These are phyloP conservation scores for Scleropages formosus DNA, from an alignment of 2,797 vertebrate species.

Conservation along the genomic window DNA sequence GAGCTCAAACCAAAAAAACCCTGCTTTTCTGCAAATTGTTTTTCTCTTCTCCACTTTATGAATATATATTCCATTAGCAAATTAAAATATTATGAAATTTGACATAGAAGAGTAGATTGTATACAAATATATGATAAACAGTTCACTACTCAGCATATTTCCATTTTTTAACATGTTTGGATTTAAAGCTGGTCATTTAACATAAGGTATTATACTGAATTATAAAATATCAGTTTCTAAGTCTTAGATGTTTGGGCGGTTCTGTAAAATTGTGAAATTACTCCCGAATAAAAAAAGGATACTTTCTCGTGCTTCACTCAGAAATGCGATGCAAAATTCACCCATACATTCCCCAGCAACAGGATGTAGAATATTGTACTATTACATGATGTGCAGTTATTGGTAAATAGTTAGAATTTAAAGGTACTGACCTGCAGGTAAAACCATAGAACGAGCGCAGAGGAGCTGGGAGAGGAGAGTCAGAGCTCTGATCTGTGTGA, in stretches of 20 bases:
- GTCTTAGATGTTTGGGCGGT: background rate
- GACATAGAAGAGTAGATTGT: no score
- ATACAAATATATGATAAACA: no score
- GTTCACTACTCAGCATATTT: no score
- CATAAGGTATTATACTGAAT: background rate
- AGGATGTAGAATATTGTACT: background rate
- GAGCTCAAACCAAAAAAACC: no score
- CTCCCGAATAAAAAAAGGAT: no score
- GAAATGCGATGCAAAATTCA: background rate
- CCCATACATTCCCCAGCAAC: background rate
- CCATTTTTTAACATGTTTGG: background rate
- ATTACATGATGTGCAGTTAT: background rate
- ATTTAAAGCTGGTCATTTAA: background rate
- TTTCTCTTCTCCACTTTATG: no score
- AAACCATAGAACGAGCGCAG: background rate
- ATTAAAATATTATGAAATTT: no score
- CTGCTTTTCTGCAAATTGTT: no score
- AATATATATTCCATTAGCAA: no score
- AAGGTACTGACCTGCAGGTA: conserved; percentile 25
- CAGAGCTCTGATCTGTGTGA: background rate
- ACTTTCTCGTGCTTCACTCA: background rate
- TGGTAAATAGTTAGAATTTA: background rate
- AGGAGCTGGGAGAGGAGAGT: conserved; percentile 25
- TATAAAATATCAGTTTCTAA: background rate
- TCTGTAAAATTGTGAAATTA: conserved; percentile 22